These are phyloP conservation scores for Polypterus senegalus DNA, from an alignment of 2,113 vertebrate genomes.

Conservation along the genomic window DNA sequence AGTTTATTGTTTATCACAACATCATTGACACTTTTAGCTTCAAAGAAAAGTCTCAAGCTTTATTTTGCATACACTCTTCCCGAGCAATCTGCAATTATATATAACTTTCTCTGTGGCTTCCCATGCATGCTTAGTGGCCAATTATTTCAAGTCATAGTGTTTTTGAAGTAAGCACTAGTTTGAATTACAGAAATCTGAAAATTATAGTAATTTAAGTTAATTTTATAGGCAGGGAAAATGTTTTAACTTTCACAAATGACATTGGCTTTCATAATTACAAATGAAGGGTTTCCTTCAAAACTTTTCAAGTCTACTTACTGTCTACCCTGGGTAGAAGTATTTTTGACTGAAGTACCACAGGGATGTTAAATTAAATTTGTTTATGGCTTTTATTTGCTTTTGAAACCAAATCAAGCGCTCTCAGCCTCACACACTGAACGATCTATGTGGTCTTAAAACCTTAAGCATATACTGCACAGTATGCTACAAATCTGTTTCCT, in stretches of 20 bases:
- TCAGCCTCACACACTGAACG: background rate
- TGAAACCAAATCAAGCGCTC: slow-evolving; percentile 5
- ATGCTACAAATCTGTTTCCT: background rate
- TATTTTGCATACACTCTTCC: slow-evolving; percentile 13
- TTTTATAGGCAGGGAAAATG: slow-evolving; percentile 27
- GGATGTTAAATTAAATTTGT: background rate
- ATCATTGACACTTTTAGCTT: slow-evolving; percentile 35
- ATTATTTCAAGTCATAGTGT: slow-evolving; percentile 41
- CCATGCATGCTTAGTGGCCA: slow-evolving; percentile 35
- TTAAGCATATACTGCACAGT: background rate
- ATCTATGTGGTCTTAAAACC: background rate
- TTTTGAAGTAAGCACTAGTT: slow-evolving; percentile 30
- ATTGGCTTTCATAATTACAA: slow-evolving; percentile 11
- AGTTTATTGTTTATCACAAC: slow-evolving; percentile 32
- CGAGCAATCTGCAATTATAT: slow-evolving; percentile 36
- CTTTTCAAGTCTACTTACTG: background rate
- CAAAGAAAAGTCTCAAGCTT: slow-evolving; percentile 27
- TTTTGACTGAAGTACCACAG: background rate
- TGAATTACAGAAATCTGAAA: slow-evolving; percentile 41
- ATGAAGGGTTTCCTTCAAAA: slow-evolving; percentile 13
- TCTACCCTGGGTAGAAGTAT: background rate
- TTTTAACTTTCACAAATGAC: slow-evolving; percentile 11
- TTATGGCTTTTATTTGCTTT: background rate
- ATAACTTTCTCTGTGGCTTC: slow-evolving; percentile 34
- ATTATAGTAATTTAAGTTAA: slow-evolving; percentile 24